A percentile compares a stretch with the other conserved stretches of the same genome.
Evolutionary conservation across 1,140 invertebrate genomes (phyloP).

Genomic region (Drosophila sulfurigaster): DNA sequence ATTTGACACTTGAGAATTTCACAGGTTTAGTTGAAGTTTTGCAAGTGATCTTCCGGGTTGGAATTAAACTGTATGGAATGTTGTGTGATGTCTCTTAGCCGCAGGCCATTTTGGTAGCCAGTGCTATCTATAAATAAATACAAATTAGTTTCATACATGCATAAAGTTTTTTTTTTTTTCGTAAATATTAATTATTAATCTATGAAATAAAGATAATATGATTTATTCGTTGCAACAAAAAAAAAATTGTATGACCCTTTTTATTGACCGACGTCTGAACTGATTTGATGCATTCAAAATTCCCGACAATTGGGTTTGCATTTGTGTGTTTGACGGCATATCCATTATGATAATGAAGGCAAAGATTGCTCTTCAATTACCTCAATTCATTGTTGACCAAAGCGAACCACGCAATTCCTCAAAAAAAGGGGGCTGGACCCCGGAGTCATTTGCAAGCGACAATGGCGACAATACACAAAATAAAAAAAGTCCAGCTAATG

Average conservation of each 20-base stretch:
- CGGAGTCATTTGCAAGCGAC: slow-evolving; percentile 14
- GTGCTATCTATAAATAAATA: slow-evolving; percentile 20
- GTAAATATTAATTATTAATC: background rate
- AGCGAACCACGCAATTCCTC: slow-evolving; percentile 23
- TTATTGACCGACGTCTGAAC: background rate
- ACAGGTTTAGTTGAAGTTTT: slow-evolving; percentile 1
- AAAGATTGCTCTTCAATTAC: slow-evolving; percentile 31
- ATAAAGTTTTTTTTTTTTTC: background rate
- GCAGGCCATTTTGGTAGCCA: slow-evolving; percentile 11
- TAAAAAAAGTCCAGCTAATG: background rate
- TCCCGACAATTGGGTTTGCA: background rate
- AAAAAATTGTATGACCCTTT: background rate
- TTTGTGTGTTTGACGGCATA: background rate
- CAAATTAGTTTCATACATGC: slow-evolving; percentile 18
- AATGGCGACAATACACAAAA: background rate
- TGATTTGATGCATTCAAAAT: background rate
- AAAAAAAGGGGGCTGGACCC: background rate
- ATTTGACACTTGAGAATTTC: background rate
- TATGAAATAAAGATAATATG: slow-evolving; percentile 13
- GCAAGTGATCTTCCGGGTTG: background rate
- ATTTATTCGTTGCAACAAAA: slow-evolving; percentile 12
- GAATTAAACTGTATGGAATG: slow-evolving; percentile 7
- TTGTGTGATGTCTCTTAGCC: slow-evolving; percentile 21
- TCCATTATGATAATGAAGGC: slow-evolving; percentile 28
- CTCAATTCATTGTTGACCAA: slow-evolving; percentile 4